These are phyloP conservation scores for Phocoena sinus DNA, from an alignment of 2,113 vertebrate species.

Conservation along the genomic window DNA sequence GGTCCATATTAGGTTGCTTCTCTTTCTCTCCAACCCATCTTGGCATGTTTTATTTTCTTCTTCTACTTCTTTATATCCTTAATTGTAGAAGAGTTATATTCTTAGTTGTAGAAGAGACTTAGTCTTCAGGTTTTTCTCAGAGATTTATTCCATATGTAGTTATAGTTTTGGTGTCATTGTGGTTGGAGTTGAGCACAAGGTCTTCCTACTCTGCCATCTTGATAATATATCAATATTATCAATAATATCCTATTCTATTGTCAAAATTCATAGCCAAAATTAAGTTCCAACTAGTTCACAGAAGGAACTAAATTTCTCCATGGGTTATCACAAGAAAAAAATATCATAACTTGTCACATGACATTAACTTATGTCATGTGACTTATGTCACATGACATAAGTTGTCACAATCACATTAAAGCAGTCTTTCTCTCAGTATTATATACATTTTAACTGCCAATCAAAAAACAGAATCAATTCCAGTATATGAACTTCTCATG, in stretches of 20 bases:
- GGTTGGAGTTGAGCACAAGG: not conserved
- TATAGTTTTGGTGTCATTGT: not conserved
- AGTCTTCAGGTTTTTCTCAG: too few species aligned
- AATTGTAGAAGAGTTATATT: not conserved
- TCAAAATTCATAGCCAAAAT: not conserved
- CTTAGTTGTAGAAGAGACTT: not conserved
- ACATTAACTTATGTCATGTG: too few species aligned
- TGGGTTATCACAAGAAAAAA: not conserved
- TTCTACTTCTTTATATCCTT: not conserved
- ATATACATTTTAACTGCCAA: not conserved
- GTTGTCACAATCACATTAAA: not conserved
- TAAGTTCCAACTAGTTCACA: not conserved
- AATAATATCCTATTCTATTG: not conserved
- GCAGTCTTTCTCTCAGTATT: not conserved
- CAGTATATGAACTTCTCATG: not conserved
- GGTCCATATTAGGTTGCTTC: not conserved
- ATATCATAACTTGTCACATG: not conserved
- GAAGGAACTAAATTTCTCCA: not conserved
- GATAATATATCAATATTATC: too few species aligned
- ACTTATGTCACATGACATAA: too few species aligned
- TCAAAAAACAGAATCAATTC: not conserved
- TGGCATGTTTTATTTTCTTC: accelerated
- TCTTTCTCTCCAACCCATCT: not conserved
- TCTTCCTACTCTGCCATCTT: not conserved
- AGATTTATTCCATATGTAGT: not conserved